Evolutionary conservation across 2,113 vertebrate genomes (phyloP), one percentile per base, ranked within the genome.

Genomic region (Phyllostomus discolor): DNA sequence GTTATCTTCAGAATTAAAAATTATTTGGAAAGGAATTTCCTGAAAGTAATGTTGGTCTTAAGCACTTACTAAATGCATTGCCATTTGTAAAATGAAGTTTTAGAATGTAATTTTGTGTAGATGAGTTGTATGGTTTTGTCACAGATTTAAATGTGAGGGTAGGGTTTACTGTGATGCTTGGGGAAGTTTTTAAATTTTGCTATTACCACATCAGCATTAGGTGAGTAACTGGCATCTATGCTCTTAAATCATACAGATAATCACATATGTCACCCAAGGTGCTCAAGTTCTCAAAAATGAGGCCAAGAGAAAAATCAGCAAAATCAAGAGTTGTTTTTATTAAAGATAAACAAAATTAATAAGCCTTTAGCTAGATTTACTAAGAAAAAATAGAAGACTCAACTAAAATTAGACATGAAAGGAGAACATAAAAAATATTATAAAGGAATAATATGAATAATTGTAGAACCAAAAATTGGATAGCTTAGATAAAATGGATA

Each of bases 11-110:
- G 28, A 90, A 87, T 93, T 67, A 57, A 22, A 48, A 66, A 31
- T 84, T 73, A 59, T 79, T 93, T 95, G 52, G 78, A 79, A 95
- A n/a, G 50, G 11, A 84, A 79, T 84, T 95, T 91, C 57, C 57
- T 95, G 48, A 88, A 73, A 90, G 20, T 48, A 95, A 76, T 91
- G 16, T 90, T 72, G 67, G 22, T 69, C 57, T 82, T 89, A 28
- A 82, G 46, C 19, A 64, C 46, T 80, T 73, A 43, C 33, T 84
- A 67, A 92, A 66, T 89, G 5, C 17, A 57, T 73, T 2, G 6
- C 57, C n/a, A 38, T 94, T 73, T 46, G 78, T 80, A 85, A 75
- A 86, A 69, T 62, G 75, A 92, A 59, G 38, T 59, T 91, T 84
- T 78, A 67, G 52, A 83, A 80, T 88, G 8, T 52, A 87, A 48